Conservation (phyloP, 23 tunicate genomes). For the Styela clava region DNA sequence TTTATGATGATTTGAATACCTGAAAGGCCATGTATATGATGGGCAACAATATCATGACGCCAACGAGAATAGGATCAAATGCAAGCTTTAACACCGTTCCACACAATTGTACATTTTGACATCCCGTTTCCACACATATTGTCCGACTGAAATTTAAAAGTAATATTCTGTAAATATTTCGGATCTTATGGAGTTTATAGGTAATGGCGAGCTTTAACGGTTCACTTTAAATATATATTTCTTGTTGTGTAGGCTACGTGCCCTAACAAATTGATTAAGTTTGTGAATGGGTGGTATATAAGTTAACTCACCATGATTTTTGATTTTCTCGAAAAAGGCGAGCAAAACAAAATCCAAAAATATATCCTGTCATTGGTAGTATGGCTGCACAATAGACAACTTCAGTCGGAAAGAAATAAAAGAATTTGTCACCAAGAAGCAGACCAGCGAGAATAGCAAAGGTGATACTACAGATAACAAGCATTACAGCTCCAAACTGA, state of each 20-base stretch:
- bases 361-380: constrained; percentile 76
- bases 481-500: constrained; percentile 51
- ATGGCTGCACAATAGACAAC: constrained; percentile 75
- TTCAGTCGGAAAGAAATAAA: constrained; percentile 41
- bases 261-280: too few species aligned
- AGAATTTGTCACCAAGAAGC: constrained; percentile 68
- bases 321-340: constrained; percentile 70
- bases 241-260: too few species aligned
- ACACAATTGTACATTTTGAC: constrained; percentile 91
- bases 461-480: constrained; percentile 42
- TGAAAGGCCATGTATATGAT: constrained; percentile 85
- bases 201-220: too few species aligned
- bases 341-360: constrained; percentile 74
- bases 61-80: constrained; percentile 76
- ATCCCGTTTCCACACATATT: constrained; percentile 92
- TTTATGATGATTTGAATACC: too few species aligned
- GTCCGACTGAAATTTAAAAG: constrained; percentile 77
- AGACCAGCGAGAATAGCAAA: constrained; percentile 64
- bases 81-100: constrained; percentile 75
- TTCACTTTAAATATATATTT: too few species aligned
- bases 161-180: too few species aligned
- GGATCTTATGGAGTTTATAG: not conserved
- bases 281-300: too few species aligned
- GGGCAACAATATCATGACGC: constrained; percentile 78
- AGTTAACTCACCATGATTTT: constrained; percentile 76